Base-by-base conservation (phyloP, 2,113 vertebrate species). In the Apaloderma vittatum region DNA sequence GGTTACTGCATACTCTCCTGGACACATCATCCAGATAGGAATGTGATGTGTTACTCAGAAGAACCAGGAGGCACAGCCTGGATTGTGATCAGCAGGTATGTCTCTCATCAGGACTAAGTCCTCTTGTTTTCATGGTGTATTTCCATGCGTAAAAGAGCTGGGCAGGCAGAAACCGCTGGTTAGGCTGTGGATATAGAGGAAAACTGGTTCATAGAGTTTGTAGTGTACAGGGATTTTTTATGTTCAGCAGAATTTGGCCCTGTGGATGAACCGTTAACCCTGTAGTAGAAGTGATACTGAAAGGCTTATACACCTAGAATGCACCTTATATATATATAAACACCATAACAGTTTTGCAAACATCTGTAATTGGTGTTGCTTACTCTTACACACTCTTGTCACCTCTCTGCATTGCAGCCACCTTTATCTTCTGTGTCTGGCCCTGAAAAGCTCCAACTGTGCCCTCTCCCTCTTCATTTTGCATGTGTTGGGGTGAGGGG, bases 381-480 rank as follows among this genome's bases (percentile, higher is more conserved):
- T 85, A 21, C 62, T 77, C 37, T 88, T 79, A 30, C 52, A 70
- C 27, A 23, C 27, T 80, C 59, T 94, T 84, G 24, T 43, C 43
- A 84, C 15, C 45, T 48, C 63, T 77, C 57, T 71, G 76, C 29
- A 49, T 17, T 87, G 68, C 55, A 81, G 55, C 52, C 65, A 93
- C 61, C 68, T 94, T 91, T 91, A 76, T 81, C 40, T 74, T 80
- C 83, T 71, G 19, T 13, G 30, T 36, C 91, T 94, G 61, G 83
- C 79, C 68, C 57, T 91, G 51, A 66, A 91, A 87, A 84, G n/a
- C 79, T 71, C 68, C 75, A 77, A 88, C 51, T 89, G 77, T 63
- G 57, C 76, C 54, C 70, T 75, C 61, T 79, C 49, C 36, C 58
- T 90, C 63, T 71, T 62, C 0, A 0, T 15, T 82, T 77, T 91